phyloP scores from a whole-genome alignment of 1,140 invertebrate genomes.

The Atta cephalotes region DNA sequence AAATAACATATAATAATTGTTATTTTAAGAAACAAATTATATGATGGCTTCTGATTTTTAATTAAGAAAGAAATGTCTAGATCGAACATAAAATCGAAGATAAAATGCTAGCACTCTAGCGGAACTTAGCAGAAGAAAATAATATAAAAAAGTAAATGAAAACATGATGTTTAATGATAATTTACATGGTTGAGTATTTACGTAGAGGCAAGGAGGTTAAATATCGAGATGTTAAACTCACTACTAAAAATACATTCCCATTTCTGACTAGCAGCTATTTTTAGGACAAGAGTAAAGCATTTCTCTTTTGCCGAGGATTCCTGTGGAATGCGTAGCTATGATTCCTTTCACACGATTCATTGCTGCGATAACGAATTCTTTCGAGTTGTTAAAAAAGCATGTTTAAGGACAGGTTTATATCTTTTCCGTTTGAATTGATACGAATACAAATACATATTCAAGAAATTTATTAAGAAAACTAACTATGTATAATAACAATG shows the following conservation, averaged over 20 bases:
- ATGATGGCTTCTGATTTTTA: background rate
- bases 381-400: background rate
- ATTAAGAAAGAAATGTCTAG: background rate
- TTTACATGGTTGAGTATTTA: slow-evolving; percentile 33
- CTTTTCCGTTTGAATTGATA: background rate
- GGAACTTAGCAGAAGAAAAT: background rate
- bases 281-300: slow-evolving; percentile 53
- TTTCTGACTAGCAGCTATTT: slow-evolving; percentile 60
- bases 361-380: slow-evolving; percentile 40
- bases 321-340: slow-evolving; percentile 40
- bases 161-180: slow-evolving; percentile 1
- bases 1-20: background rate
- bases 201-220: slow-evolving; percentile 28
- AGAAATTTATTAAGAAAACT: background rate
- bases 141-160: background rate
- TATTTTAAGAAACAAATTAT: slow-evolving; percentile 11
- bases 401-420: background rate
- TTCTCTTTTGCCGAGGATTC: slow-evolving; percentile 40
- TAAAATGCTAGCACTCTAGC: background rate
- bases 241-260: slow-evolving; percentile 69
- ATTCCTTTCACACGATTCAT: slow-evolving; percentile 9
- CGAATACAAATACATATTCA: background rate
- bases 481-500: background rate
- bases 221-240: slow-evolving; percentile 46
- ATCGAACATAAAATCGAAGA: background rate